phyloP scores from a whole-genome alignment of 2,797 vertebrate species.

The Gymnopithys bicolor region DNA sequence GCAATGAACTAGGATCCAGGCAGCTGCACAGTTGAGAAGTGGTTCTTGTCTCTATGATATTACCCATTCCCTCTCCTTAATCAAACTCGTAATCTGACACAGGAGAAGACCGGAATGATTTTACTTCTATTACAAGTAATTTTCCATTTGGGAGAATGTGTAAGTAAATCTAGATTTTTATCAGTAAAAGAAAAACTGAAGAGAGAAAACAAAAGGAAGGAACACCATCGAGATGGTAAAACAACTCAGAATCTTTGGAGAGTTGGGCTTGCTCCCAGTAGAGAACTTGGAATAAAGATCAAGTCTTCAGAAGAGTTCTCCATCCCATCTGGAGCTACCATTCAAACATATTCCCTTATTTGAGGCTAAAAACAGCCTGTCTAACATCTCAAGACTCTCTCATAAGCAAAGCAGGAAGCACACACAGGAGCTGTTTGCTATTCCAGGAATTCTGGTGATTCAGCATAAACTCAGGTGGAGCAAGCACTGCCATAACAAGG shows the following conservation, averaged over 20 bases:
- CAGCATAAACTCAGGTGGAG: neutral
- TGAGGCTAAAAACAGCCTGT: neutral
- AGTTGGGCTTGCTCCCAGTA: neutral
- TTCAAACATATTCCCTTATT: neutral
- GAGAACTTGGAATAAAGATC: neutral
- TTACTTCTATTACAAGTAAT: neutral
- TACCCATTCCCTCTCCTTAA: neutral
- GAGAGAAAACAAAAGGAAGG: neutral
- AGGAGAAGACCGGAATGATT: neutral
- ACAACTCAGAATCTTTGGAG: neutral
- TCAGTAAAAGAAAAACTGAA: neutral
- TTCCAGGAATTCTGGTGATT: neutral
- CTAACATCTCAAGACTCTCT: neutral
- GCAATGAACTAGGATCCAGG: neutral
- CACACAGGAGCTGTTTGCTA: neutral
- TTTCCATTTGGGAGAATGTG: neutral
- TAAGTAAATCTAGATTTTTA: neutral
- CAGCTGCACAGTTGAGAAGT: neutral
- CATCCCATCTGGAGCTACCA: neutral
- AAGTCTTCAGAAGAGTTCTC: neutral
- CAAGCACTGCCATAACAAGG: neutral
- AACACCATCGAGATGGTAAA: neutral
- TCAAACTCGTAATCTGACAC: neutral
- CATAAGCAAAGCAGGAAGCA: rapidly evolving
- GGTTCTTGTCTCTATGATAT: neutral